These are phyloP conservation scores for Gorsachius goisagi DNA, from an alignment of 2,113 vertebrate species.

Conservation along the genomic window DNA sequence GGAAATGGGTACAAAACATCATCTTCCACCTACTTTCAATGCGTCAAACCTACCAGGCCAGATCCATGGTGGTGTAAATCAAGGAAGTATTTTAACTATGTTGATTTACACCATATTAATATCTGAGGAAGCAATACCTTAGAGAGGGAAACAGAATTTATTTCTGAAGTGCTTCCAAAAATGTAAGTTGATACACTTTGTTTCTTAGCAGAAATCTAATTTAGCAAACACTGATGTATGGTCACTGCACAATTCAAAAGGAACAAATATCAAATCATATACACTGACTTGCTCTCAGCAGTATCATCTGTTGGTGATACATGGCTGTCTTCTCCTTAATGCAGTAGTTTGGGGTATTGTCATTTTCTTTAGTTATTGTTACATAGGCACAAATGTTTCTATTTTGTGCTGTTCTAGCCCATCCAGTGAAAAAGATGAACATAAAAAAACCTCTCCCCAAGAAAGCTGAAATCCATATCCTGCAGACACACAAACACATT, in stretches of 20 bases:
- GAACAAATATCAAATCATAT: background rate
- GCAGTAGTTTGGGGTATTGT: background rate
- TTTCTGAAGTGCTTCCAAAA: slow-evolving; percentile 6
- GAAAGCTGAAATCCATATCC: background rate
- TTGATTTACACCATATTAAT: background rate
- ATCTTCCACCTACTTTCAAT: background rate
- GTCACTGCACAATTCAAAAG: background rate
- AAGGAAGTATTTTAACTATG: background rate
- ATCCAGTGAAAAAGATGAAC: background rate
- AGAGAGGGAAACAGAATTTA: background rate
- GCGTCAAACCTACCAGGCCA: background rate
- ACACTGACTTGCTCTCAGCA: background rate
- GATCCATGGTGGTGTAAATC: background rate
- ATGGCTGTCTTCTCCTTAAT: background rate
- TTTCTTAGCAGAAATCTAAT: slow-evolving; percentile 46
- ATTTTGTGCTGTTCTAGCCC: background rate
- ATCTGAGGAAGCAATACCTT: background rate
- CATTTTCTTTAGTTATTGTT: background rate
- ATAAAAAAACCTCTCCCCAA: background rate
- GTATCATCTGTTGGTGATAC: background rate
- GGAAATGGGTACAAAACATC: background rate
- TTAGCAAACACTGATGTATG: slow-evolving; percentile 12
- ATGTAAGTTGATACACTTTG: background rate
- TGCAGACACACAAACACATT: background rate
- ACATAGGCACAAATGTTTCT: background rate